phyloP scores from a whole-genome alignment of 2,888 invertebrate species.

The Pristionchus maxplancki region DNA sequence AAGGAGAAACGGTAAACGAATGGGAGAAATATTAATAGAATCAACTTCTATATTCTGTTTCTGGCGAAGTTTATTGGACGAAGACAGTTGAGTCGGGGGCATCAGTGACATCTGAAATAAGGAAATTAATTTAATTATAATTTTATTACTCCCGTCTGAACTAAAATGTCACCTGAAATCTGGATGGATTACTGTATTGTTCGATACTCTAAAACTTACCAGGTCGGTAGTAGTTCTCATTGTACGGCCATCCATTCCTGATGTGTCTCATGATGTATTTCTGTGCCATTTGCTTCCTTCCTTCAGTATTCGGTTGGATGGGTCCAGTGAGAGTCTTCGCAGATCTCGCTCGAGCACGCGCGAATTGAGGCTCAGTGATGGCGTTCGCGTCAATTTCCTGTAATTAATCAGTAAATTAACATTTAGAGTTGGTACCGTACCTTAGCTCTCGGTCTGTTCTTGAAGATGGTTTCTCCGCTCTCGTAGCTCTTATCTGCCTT shows the following conservation, averaged over 20 bases:
- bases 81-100: neutral
- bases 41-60: neutral
- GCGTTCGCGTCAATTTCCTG: conserved; percentile 41
- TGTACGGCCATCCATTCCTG: conserved; percentile 76
- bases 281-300: conserved; percentile 67
- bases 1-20: neutral
- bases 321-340: conserved; percentile 49
- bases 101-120: conserved; percentile 50
- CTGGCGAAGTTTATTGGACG: neutral
- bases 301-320: conserved; percentile 32
- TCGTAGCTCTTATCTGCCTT: conserved; percentile 51
- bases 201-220: conserved; percentile 56
- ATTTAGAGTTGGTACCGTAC: neutral
- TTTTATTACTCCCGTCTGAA: too few relatives aligned
- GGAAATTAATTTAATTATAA: neutral
- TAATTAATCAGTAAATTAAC: too few relatives aligned
- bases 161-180: too few relatives aligned
- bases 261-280: conserved; percentile 71
- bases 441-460: conserved; percentile 30
- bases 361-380: conserved; percentile 51
- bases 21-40: neutral
- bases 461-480: conserved; percentile 49
- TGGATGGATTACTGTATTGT: too few relatives aligned
- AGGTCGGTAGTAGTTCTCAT: conserved; percentile 74
- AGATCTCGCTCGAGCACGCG: conserved; percentile 29